Evolutionary conservation across 2,888 invertebrate genomes (phyloP).

Genomic region (Panorpa germanica): DNA sequence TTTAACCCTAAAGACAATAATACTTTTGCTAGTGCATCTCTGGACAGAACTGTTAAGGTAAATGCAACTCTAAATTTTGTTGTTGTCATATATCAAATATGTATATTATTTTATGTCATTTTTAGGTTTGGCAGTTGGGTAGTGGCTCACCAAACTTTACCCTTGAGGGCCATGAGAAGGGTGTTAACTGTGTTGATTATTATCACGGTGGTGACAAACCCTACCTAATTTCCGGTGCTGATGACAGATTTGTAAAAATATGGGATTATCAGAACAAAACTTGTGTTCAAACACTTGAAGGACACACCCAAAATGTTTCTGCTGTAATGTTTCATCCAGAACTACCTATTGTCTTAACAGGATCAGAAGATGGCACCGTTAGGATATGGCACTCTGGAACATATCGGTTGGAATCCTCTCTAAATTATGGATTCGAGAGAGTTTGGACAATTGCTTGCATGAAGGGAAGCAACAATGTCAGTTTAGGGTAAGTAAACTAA

Average conservation of each 20-base stretch:
- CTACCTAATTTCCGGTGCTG: slow-evolving; percentile 95
- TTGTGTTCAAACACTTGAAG: slow-evolving; percentile 94
- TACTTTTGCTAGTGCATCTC: slow-evolving; percentile 97
- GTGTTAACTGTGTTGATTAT: slow-evolving; percentile 98
- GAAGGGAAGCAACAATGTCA: slow-evolving; percentile 90
- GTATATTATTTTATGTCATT: too few relatives aligned
- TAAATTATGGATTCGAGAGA: slow-evolving; percentile 95
- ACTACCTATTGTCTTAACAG: slow-evolving; percentile 88
- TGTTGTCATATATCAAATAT: too few relatives aligned
- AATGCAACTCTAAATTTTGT: slow-evolving; percentile 7
- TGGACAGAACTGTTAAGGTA: slow-evolving; percentile 91
- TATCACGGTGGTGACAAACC: slow-evolving; percentile 99
- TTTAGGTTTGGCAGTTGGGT: slow-evolving; percentile 89
- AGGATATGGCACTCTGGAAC: slow-evolving; percentile 98
- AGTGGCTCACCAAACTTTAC: slow-evolving; percentile 97
- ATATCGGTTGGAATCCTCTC: slow-evolving; percentile 84
- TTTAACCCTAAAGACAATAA: slow-evolving; percentile 99
- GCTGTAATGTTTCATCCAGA: slow-evolving; percentile 97
- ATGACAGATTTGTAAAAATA: slow-evolving; percentile 93
- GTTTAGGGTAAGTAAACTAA: slow-evolving; percentile 52
- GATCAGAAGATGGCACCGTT: slow-evolving; percentile 95
- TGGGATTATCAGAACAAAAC: slow-evolving; percentile 99
- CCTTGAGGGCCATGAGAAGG: slow-evolving; percentile 94
- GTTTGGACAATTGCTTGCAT: slow-evolving; percentile 93
- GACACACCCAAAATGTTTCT: slow-evolving; percentile 92